Conservation (phyloP, 2,888 invertebrate species). For the Oithona nana region DNA sequence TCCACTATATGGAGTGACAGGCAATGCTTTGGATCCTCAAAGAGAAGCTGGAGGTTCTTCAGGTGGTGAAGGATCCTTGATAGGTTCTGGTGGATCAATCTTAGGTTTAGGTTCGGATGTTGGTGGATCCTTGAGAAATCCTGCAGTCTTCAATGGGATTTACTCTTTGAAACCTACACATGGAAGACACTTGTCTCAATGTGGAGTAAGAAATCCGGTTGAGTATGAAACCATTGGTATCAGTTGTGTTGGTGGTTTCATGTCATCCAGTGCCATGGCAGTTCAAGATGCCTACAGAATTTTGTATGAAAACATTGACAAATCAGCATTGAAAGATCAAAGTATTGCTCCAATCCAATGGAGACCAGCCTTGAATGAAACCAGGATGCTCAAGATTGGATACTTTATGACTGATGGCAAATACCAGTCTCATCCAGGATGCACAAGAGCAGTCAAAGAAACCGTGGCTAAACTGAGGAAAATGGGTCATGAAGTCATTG, state of each 20-base stretch:
- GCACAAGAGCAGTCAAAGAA: constrained; percentile 1
- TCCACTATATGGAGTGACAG: constrained; percentile 8
- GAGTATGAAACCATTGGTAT: background rate
- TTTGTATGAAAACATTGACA: background rate
- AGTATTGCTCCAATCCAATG: background rate
- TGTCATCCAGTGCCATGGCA: background rate
- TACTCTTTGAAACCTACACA: constrained; percentile 9
- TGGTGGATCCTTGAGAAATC: constrained; percentile 8
- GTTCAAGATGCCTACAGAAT: background rate
- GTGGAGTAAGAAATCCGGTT: background rate
- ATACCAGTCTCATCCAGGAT: background rate
- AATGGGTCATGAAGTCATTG: constrained; percentile 1
- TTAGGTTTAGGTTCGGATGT: constrained; percentile 2
- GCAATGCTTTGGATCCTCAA: background rate
- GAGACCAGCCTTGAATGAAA: background rate
- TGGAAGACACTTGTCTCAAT: background rate
- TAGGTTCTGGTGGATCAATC: background rate
- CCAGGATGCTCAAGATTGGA: background rate
- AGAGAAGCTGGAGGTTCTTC: constrained; percentile 8
- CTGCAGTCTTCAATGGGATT: background rate
- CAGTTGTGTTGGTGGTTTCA: background rate
- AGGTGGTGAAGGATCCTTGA: constrained; percentile 4
- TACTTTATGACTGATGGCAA: background rate
- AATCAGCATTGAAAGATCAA: background rate
- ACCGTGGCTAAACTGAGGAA: background rate